A percentile compares a stretch with the other conserved stretches of the same genome.
Conservation (phyloP, 2,888 invertebrate species). For the Netelia inedita region DNA sequence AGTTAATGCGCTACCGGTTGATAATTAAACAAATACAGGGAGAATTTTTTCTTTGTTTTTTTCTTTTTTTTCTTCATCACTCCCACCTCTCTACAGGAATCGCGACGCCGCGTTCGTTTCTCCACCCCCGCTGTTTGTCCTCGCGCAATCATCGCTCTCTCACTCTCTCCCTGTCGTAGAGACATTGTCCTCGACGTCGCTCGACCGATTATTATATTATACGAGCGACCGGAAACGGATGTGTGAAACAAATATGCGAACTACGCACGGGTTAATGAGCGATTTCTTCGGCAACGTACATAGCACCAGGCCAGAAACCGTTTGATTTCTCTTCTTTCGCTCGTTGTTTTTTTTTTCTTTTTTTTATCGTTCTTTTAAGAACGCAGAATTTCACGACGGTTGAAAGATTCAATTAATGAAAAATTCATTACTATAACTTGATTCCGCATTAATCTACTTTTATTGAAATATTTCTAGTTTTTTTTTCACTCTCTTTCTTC, state of each 20-base stretch:
- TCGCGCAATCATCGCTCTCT: slow-evolving; percentile 62
- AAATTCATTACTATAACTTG: neutral
- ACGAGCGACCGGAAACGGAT: slow-evolving; percentile 83
- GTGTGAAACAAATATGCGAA: slow-evolving; percentile 81
- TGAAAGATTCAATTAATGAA: neutral
- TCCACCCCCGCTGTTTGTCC: slow-evolving; percentile 52
- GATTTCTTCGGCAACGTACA: slow-evolving; percentile 44
- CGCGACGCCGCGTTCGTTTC: slow-evolving; percentile 57
- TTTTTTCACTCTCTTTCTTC: neutral
- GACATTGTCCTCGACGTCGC: slow-evolving; percentile 76
- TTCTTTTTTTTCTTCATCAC: slow-evolving; percentile 41
- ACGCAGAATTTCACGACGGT: neutral
- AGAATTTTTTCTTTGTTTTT: slow-evolving; percentile 70
- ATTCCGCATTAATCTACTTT: neutral
- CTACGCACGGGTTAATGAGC: slow-evolving; percentile 77
- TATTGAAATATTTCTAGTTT: no score
- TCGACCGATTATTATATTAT: slow-evolving; percentile 82
- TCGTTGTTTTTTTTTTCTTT: neutral
- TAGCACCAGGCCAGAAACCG: slow-evolving; percentile 4
- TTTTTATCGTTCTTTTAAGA: neutral
- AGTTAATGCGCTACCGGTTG: slow-evolving; percentile 84
- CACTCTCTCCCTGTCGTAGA: slow-evolving; percentile 56
- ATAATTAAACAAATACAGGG: slow-evolving; percentile 84
- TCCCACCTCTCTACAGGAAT: slow-evolving; percentile 44
- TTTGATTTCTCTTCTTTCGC: slow-evolving; percentile 23